Base-by-base conservation (phyloP, 2,797 vertebrate genomes). In the Meda fulgida region DNA sequence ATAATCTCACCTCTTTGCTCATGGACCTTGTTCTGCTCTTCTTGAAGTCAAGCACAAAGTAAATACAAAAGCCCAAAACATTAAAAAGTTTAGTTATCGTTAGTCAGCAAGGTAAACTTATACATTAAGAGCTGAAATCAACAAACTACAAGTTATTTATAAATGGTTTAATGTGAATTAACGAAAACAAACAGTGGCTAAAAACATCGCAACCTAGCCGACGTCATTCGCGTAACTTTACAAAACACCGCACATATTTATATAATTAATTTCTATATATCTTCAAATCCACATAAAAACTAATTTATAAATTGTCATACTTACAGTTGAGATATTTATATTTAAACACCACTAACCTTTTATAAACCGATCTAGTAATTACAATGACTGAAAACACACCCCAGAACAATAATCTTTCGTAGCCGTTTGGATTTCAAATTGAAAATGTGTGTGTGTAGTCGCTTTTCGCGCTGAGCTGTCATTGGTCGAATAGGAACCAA, bases 401-500 rank as follows among this genome's bases (percentile, higher is more conserved):
- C 31, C 51, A 18, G 1, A 11, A 1, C 3, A 31, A 7, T 8
- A 23, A 40, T 34, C 13, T 31, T 71, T 31, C 60, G 58, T 31
- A 43, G 7, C 86, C 88, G 93, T 95, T 95, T 92, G 90, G 90
- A 93, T 93, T 95, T 94, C 70, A 94, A 95, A 94, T 88, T 4
- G 8, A 87, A 88, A 91, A 51, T 80, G 36, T 69, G 72, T 23
- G 75, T 4, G 43, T 89, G 91, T 92, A 72, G 76, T 87, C 84
- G 87, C 89, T 85, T 71, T 53, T 18, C 6, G 88, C 0, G 4
- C 13, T 36, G 36, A 7, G 7, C 43, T 0, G 6, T 88, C 81
- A 95, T 94, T 95, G 94, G 94, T 38, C 78, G 83, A 89, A 21
- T 79, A 21, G 3, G 9, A 86, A 55, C 89, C 85, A 90, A 87